Conservation (phyloP, 2,797 vertebrate genomes). For the Phataginus tetradactyla region DNA sequence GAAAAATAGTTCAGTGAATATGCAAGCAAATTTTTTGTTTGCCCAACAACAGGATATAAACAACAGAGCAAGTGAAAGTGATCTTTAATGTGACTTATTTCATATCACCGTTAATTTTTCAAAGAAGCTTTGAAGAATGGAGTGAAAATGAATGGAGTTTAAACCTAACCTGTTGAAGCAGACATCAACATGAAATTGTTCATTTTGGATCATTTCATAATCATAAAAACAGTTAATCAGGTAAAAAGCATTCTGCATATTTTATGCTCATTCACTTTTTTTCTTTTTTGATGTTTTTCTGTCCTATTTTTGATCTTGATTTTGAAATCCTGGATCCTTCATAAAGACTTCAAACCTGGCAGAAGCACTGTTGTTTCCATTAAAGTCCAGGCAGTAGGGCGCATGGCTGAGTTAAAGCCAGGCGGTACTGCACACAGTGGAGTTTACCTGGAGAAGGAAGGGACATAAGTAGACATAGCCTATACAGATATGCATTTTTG, state of each 20-base stretch:
- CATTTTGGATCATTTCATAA: background rate
- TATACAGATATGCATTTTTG: accelerated
- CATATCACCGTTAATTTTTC: background rate
- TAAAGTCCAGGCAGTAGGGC: background rate
- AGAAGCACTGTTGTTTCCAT: background rate
- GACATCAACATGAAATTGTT: background rate
- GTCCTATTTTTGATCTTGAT: background rate
- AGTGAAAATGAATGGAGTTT: background rate
- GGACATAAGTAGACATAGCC: accelerated
- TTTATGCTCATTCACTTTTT: background rate
- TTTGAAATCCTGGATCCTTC: background rate
- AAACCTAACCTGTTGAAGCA: background rate
- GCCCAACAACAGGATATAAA: background rate
- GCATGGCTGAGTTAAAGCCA: background rate
- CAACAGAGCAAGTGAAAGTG: background rate
- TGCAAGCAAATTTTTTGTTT: background rate
- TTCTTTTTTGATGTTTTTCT: background rate
- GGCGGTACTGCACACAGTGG: background rate
- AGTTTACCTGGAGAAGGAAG: background rate
- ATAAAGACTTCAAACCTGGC: background rate
- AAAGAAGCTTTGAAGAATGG: background rate
- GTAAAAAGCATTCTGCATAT: background rate
- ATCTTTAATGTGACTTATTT: background rate
- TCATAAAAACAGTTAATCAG: background rate
- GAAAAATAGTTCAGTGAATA: background rate